Base-by-base conservation (phyloP, 2,113 vertebrate genomes). In the Bufo gargarizans region DNA sequence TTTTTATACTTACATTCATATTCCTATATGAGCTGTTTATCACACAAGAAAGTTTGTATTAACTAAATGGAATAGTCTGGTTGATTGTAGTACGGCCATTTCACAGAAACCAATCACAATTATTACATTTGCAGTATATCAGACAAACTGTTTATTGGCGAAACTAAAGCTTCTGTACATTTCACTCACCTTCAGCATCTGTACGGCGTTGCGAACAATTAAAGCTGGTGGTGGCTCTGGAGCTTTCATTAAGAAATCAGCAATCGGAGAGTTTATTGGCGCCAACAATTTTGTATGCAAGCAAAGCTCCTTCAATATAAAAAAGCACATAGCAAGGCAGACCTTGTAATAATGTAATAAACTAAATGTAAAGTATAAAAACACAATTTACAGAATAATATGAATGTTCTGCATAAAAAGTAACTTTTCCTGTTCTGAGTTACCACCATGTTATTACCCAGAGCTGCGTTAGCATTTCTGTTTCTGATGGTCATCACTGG, bases 241-340 rank as follows among this genome's bases (percentile, higher is more conserved):
- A 72, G 98, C 97, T 95, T 96, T 98, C 91, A 95, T 96, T 77
- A 99, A 94, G 89, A 99, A 99, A 74, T 99, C 97, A 0, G 96
- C 95, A 85, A 99, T 88, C 14, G 96, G 85, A 92, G 95, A 97
- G 69, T 94, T 94, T 88, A 94, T 90, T 47, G 98, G 97, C 59
- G 96, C 96, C 91, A 99, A 92, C 72, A 99, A 93, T 90, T 99
- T 99, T 91, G 97, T 97, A 93, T 99, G 96, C 17, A 99, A 96
- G 95, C 98, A 99, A 89, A 97, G 94, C 80, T 97, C 97, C 97
- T 97, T 77, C 91, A 93, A 89, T 84, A 74, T 90, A 85, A 90
- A 47, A 45, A 76, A 50, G 3, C 19, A 76, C 16, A 76, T 20
- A 10, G 47, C 20, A 10, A 20, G 4, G 50, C 0, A 17, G 71